Conservation (phyloP, 2,797 vertebrate genomes). For the Micromesistius poutassou region DNA sequence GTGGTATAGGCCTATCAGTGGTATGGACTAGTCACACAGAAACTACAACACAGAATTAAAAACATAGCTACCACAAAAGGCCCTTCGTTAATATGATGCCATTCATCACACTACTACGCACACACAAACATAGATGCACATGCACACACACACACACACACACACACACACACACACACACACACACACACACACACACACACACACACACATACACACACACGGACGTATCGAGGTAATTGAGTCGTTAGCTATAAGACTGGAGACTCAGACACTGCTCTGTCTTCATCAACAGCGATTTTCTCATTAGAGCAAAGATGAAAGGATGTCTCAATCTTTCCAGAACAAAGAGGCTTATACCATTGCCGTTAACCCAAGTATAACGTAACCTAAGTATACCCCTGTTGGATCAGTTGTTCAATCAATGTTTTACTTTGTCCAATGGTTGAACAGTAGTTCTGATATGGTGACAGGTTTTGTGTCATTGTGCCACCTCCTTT, state of each 20-base stretch:
- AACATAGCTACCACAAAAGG: not conserved
- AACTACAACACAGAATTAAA: not conserved
- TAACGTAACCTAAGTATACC: not conserved
- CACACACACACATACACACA: not conserved
- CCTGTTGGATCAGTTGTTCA: not conserved
- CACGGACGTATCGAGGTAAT: slow-evolving; percentile 13
- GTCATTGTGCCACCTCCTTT: not conserved
- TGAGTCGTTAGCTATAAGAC: slow-evolving; percentile 22
- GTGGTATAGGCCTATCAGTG: not conserved
- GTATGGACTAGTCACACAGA: not conserved
- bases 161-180: not conserved
- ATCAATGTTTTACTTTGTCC: not conserved
- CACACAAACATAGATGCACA: no score
- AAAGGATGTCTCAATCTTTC: slow-evolving; percentile 20
- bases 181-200: not conserved
- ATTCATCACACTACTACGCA: slow-evolving; percentile 2
- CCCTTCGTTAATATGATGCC: not conserved
- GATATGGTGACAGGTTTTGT: not conserved
- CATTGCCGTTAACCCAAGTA: not conserved
- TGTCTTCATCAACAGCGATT: slow-evolving; percentile 22
- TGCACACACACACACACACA: not conserved
- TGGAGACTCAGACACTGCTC: slow-evolving; percentile 16
- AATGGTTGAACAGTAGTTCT: not conserved
- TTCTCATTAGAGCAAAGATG: slow-evolving; percentile 21
- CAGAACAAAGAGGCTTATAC: slow-evolving; percentile 5